phyloP scores from a whole-genome alignment of 2,113 vertebrate genomes.

The Tauraco erythrolophus region DNA sequence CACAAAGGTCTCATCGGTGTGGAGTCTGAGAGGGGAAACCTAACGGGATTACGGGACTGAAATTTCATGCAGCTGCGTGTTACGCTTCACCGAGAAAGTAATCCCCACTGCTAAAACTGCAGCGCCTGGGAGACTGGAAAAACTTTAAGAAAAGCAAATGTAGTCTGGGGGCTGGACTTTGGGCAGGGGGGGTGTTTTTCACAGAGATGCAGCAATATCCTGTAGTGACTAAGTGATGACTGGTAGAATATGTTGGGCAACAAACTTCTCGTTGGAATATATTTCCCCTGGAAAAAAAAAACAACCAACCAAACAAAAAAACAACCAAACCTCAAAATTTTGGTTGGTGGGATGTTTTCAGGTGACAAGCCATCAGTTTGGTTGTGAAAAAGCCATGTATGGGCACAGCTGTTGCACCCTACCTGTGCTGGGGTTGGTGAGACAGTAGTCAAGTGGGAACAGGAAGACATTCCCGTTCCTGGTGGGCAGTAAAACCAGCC shows the following conservation, averaged over 20 bases:
- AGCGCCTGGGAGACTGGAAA: not conserved
- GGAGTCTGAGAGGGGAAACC: not conserved
- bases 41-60: conserved; percentile 36
- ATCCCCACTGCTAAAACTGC: not conserved
- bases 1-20: not conserved
- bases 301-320: no score
- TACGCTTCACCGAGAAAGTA: not conserved
- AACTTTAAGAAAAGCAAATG: not conserved
- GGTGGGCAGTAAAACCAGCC: not conserved
- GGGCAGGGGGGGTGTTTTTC: not conserved
- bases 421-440: not conserved
- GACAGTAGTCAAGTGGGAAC: not conserved
- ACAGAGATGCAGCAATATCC: not conserved
- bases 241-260: not conserved
- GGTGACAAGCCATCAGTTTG: not conserved
- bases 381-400: not conserved
- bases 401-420: no score
- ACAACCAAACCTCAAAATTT: no score
- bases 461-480: not conserved
- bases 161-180: not conserved
- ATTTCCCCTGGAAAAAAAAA: not conserved
- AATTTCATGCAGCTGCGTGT: conserved; percentile 26
- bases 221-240: not conserved
- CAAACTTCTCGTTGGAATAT: not conserved
- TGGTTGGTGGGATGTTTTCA: not conserved